Base-by-base conservation (phyloP, 2,888 invertebrate genomes). In the Oligia strigilis region DNA sequence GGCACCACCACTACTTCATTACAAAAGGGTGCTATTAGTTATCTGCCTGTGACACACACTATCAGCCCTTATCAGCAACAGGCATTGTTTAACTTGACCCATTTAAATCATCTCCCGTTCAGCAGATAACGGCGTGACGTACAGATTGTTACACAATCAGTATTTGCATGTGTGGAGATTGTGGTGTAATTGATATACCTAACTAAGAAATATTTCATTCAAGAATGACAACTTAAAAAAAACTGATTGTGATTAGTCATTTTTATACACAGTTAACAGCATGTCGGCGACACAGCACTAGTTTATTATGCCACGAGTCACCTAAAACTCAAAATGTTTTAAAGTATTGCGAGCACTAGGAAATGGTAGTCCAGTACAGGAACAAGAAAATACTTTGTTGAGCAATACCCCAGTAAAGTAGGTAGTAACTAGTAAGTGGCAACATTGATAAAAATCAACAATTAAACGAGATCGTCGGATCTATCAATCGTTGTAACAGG, bases 51-150 rank as follows among this genome's bases (percentile, higher is more conserved):
- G 55, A 43, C 72, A 65, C 11, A 43, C 9, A 46, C 71, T 83
- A 80, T 86, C 84, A 62, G 43, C 29, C 14, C 70, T 67, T 77
- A 75, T 77, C 77, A 75, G 71, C 77, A 46, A 64, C 73, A 78
- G 36, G 67, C 67, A 72, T 77, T 72, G 66, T 83, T 77, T 83
- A 88, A 90, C 88, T 88, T 90, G 91, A 92, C 91, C 88, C 81
- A 87, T 75, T 86, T 86, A 75, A 87, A 88, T 89, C 87, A 83
- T 87, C 76, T 73, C 64, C 60, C n/a, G 70, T 17, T 13, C 58
- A 52, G 36, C 60, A 77, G 86, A 89, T 87, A 87, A 80, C 77
- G 1, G 36, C 0, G 40, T 74, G 64, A 55, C 55, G 19, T 19
- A 58, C 13, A n/a, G 55, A 75, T 60, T 66, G 72, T 85, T 77